phyloP scores from a whole-genome alignment of 2,888 invertebrate species.

The Leptopterna dolabrata region DNA sequence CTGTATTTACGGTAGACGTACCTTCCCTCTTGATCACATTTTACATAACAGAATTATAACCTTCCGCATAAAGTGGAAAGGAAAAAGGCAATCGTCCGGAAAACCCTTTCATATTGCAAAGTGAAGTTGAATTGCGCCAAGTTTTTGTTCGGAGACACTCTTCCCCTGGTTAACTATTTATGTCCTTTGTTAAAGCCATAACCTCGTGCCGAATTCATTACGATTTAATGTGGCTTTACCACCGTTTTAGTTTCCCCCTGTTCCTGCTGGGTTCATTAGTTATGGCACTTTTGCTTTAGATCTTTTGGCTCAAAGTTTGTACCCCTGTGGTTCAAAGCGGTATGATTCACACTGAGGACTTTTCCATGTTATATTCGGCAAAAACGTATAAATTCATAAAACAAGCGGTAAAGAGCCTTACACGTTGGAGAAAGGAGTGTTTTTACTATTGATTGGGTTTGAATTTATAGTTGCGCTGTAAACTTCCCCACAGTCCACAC shows the following conservation, averaged over 20 bases:
- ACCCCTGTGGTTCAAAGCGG: too few relatives aligned
- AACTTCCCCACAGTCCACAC: too few relatives aligned
- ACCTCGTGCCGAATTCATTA: conserved; percentile 46
- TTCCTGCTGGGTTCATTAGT: conserved; percentile 9
- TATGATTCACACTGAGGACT: too few relatives aligned
- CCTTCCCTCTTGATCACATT: conserved; percentile 50
- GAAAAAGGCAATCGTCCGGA: conserved; percentile 54
- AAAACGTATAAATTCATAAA: too few relatives aligned
- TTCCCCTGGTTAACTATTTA: conserved; percentile 30
- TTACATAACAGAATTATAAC: conserved; percentile 52
- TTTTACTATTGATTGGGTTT: too few relatives aligned
- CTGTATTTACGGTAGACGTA: conserved; percentile 37
- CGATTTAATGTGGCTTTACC: conserved; percentile 34
- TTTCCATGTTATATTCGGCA: too few relatives aligned
- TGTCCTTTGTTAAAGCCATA: conserved; percentile 44
- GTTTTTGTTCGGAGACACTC: conserved; percentile 34
- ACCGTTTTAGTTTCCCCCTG: neutral
- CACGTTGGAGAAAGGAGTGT: too few relatives aligned
- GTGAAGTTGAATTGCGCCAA: conserved; percentile 54
- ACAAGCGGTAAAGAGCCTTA: too few relatives aligned
- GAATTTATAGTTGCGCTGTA: too few relatives aligned
- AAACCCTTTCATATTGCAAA: conserved; percentile 58
- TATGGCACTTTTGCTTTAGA: conserved; percentile 12
- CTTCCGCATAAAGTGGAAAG: conserved; percentile 48
- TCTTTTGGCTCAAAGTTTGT: neutral